Evolutionary conservation across 1,140 invertebrate species (phyloP).

Genomic region (Pissodes strobi): DNA sequence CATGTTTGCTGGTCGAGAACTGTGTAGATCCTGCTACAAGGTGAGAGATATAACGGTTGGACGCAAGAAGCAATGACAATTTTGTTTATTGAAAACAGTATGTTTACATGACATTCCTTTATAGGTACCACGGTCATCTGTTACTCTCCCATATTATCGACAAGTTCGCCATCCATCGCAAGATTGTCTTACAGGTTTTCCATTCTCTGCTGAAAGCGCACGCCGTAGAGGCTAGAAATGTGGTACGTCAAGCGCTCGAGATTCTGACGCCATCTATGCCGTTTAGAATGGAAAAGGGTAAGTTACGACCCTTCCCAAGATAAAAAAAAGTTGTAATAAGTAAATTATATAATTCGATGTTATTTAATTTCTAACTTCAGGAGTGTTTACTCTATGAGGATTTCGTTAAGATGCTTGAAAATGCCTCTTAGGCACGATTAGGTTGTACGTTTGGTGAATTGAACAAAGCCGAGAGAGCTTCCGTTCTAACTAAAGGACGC

Average conservation of each 20-base stretch:
- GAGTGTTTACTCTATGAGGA: no score
- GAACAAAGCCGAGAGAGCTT: no score
- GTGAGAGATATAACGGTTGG: neutral
- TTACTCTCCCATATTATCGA: slow-evolving; percentile 96
- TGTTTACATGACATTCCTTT: neutral
- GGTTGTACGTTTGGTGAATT: no score
- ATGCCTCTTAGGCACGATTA: no score
- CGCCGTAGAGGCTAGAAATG: slow-evolving; percentile 87
- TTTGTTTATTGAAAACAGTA: neutral
- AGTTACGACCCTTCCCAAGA: no score
- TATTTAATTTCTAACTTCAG: no score
- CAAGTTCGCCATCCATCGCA: slow-evolving; percentile 96
- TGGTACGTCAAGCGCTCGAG: slow-evolving; percentile 93
- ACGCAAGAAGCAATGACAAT: no score
- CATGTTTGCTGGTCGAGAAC: slow-evolving; percentile 90
- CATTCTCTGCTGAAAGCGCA: slow-evolving; percentile 94
- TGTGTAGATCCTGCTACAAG: slow-evolving; percentile 95
- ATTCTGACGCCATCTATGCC: slow-evolving; percentile 97
- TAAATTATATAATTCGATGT: no score
- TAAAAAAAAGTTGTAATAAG: no score
- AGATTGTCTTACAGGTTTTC: slow-evolving; percentile 96
- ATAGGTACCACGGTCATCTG: slow-evolving; percentile 91
- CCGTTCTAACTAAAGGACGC: no score
- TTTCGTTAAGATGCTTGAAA: no score
- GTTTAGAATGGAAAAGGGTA: slow-evolving; percentile 91